Conservation (phyloP, 2,113 vertebrate genomes). For the Hiodon tergisus region DNA sequence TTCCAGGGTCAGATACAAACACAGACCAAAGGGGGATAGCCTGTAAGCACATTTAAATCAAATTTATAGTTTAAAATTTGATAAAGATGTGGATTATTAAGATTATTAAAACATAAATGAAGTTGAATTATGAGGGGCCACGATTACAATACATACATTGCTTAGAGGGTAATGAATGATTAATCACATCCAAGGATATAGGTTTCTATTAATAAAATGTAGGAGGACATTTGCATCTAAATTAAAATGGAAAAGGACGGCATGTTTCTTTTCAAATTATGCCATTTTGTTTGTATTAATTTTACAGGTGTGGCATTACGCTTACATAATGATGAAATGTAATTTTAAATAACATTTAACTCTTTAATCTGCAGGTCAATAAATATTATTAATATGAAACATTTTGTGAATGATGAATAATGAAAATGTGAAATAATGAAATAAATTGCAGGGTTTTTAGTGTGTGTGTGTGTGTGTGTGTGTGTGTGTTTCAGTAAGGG, state of each 20-base stretch:
- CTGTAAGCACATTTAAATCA: too few relatives aligned
- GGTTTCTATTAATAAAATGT: conserved; percentile 40
- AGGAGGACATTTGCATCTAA: conserved; percentile 42
- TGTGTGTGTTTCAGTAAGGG: too few relatives aligned
- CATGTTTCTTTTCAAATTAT: conserved; percentile 19
- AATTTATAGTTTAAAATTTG: too few relatives aligned
- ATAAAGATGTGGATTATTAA: background rate
- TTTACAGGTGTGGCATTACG: conserved; percentile 8
- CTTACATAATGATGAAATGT: background rate
- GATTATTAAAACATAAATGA: too few relatives aligned
- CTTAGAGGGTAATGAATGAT: conserved; percentile 29
- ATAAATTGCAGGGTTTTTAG: background rate
- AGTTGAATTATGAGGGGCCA: conserved; percentile 12
- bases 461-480: too few relatives aligned
- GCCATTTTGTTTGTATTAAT: background rate
- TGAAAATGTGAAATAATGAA: too few relatives aligned
- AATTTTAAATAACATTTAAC: background rate
- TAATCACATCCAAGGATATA: conserved; percentile 35
- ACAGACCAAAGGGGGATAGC: too few relatives aligned
- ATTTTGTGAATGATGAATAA: background rate
- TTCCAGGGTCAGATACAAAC: background rate
- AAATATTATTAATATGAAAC: background rate
- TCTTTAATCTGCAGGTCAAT: background rate
- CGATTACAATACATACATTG: conserved; percentile 15
- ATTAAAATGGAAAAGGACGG: conserved; percentile 38